These are phyloP conservation scores for Pseudorectes ferrugineus DNA, from an alignment of 2,113 vertebrate genomes.

Conservation along the genomic window DNA sequence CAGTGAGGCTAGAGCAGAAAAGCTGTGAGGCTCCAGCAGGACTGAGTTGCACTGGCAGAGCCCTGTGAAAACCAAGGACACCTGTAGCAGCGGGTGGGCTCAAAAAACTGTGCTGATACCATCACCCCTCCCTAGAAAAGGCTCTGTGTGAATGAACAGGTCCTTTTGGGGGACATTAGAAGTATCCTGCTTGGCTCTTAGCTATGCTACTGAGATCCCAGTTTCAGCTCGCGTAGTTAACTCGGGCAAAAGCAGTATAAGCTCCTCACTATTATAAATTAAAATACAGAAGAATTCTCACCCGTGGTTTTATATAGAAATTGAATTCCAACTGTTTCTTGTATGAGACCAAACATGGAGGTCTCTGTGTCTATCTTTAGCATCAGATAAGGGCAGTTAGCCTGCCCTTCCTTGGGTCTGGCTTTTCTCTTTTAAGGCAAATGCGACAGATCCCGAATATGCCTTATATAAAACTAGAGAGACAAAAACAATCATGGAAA, in stretches of 20 bases:
- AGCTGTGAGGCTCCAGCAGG: accelerated
- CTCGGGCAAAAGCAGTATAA: not conserved
- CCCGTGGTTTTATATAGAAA: not conserved
- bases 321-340: not conserved
- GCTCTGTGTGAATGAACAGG: not conserved
- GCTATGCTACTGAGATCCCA: not conserved
- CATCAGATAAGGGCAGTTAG: not conserved
- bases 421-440: not conserved
- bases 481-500: not conserved
- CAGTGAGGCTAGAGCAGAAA: not conserved
- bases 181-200: not conserved
- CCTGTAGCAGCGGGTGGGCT: not conserved
- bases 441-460: not conserved
- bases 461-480: not conserved
- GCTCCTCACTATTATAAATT: not conserved
- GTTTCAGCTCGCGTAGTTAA: not conserved
- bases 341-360: not conserved
- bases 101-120: not conserved
- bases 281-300: not conserved
- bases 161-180: not conserved
- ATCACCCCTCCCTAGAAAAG: not conserved
- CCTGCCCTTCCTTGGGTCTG: not conserved
- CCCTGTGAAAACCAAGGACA: not conserved
- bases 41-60: not conserved
- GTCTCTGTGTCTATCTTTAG: not conserved